Evolutionary conservation across 2,113 vertebrate species (phyloP), one percentile per base, ranked within the genome.

Genomic region (Connochaetes taurinus): DNA sequence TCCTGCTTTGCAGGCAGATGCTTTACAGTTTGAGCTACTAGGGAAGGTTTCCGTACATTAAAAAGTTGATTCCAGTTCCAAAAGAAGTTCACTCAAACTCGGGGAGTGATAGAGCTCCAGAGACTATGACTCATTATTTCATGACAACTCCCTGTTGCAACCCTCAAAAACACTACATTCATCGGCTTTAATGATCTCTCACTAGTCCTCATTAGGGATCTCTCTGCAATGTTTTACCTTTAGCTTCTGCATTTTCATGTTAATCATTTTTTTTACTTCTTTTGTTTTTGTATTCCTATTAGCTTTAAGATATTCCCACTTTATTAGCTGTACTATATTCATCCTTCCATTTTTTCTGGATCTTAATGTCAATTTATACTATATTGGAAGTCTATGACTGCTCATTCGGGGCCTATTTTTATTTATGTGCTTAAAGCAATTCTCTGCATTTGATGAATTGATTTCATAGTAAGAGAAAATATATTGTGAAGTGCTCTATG

Each of bases 371-470:
- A 62, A 50, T 82, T 90, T 96, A 78, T 76, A 25, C 29, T 53
- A 23, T 80, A n/a, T 13, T 43, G 33, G 55, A 92, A 90, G 52
- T 40, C 55, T 86, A 53, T 23, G 19, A 27, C 33, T 89, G 53
- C 2, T 91, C 88, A 31, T 64, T 71, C 10, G 9, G 36, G 62
- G 25, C 29, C 53, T 64, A 87, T 76, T 97, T 95, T 91, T 96
- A 96, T 94, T 92, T 96, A 82, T 19, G 2, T 57, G 29, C 78
- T 96, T 97, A 78, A 82, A 94, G 60, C 19, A 76, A 62, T 97
- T 57, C 55, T 86, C 23, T 89, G 74, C 6, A 4, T 36, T 62
- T 96, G 64, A 94, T 80, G n/a, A 90, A 95, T 53, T 85, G 84
- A 91, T 93, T 91, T 95, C 55, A 14, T 10, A 89, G 19, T 58